Base-by-base conservation (phyloP, 2,113 vertebrate genomes). In the Hypanus sabinus region DNA sequence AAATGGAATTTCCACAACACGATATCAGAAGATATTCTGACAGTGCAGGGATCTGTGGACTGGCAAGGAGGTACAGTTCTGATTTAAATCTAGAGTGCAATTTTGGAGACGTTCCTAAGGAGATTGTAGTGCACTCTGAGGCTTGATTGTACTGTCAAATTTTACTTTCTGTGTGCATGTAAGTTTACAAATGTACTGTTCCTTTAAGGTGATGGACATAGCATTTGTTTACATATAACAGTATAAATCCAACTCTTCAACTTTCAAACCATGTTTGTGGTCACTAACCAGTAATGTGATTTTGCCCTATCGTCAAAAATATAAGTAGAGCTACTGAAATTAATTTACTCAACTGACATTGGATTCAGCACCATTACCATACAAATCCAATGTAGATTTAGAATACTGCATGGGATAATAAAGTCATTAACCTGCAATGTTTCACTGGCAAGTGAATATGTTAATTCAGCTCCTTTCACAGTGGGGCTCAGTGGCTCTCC, bases 391-490 rank as follows among this genome's bases (percentile, higher is more conserved):
- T 73, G 70, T 75, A 70, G 68, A 27, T 93, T 73, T 93, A 55
- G 91, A 93, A 73, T 93, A 73, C 36, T 55, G 24, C 65, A 75
- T 73, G 91, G 70, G 68, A 70, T 73, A 73, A 73, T 90, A 65
- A 36, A 93, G 36, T 73, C 33, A 93, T 93, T 93, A 93, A 93
- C 70, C 91, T 73, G 60, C 16, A 93, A 70, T 93, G 65, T 30
- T 75, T 93, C 36, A 73, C 38, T 73, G n/a, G 71, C 18, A 75
- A 73, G 36, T 93, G 68, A 46, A 55, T 73, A 93, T 93, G 38
- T 93, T 73, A 93, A 93, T 73, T 93, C 33, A 93, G 24, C 70
- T 93, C 22, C 68, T 73, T 73, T 46, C 20, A 73, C 33, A 93
- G 91, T 73, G n/a, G 46, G 88, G 22, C 73, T 93, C 70, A 93